Base-by-base conservation (phyloP, 2,888 invertebrate species). In the Pseudococcus viburni region DNA sequence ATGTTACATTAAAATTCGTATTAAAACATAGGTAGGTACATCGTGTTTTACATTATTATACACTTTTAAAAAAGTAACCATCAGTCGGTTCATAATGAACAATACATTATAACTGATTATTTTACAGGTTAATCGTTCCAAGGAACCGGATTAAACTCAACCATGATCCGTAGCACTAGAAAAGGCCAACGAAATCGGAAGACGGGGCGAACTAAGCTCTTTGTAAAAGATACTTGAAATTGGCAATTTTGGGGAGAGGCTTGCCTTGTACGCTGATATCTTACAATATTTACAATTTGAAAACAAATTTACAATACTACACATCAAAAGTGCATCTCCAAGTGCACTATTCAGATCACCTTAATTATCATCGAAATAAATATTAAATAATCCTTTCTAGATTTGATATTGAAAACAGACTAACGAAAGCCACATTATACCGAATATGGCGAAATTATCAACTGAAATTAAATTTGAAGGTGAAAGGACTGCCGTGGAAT, bases 381-480 rank as follows among this genome's bases (percentile, higher is more conserved):
- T 22, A 22, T 4, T 64, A 64, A 22, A 64, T 22, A 22, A 64
- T 64, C 64, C 22, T 22, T 6, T 8, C 22, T 42, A 9, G 59
- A 7, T n/a, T 22, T 19, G 64, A 64, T 12, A 64, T 64, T 19
- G 17, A 77, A 26, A 46, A 80, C 8, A 77, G 6, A 77, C 80
- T 1, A 80, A 80, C 8, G 39, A 26, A 77, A 19, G 46, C 80
- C 42, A 46, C 9, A 80, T 80, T n/a, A 19, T 80, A 80, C 17
- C 9, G 9, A 39, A 80, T 80, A 11, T 19, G n/a, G 9, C 17
- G 26, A 19, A 6, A 33, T 11, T 26, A 88, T 89, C 87, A 97
- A 93, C 97, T 97, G 93, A 98, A 99, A 93, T 98, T 97, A 94
- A 98, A 99, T 93, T 97, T 97, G 93, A 98, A 99, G 92, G 98